phyloP scores from a whole-genome alignment of 2,797 vertebrate genomes.

The Danio jaintianensis region DNA sequence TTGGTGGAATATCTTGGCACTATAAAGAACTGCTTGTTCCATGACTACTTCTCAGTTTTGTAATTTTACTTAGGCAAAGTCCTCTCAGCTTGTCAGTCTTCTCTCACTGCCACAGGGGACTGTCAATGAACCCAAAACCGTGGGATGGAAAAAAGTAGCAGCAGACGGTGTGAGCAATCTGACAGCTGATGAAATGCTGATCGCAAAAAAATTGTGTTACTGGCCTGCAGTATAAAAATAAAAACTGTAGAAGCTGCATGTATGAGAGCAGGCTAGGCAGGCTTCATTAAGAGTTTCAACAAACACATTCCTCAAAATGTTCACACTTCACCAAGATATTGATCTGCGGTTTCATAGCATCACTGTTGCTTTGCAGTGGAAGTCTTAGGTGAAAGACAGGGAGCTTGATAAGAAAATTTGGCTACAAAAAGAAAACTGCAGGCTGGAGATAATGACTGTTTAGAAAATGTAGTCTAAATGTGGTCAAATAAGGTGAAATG shows the following conservation, averaged over 20 bases:
- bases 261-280: slow-evolving; percentile 27
- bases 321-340: slow-evolving; percentile 25
- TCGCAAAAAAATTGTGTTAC: slow-evolving; percentile 41
- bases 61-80: slow-evolving; percentile 18
- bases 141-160: neutral
- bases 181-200: slow-evolving; percentile 48
- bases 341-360: neutral
- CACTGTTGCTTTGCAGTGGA: slow-evolving; percentile 14
- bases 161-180: slow-evolving; percentile 47
- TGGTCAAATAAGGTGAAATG: neutral
- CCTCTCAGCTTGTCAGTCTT: slow-evolving; percentile 1
- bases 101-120: slow-evolving; percentile 6
- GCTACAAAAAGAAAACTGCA: neutral
- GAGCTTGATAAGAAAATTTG: slow-evolving; percentile 32
- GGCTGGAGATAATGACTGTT: neutral
- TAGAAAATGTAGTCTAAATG: neutral
- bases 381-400: neutral
- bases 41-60: neutral
- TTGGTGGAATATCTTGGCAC: neutral
- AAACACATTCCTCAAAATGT: slow-evolving; percentile 33
- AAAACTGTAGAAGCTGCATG: slow-evolving; percentile 47
- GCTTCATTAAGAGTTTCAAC: slow-evolving; percentile 42
- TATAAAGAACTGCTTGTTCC: too few relatives aligned
- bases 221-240: slow-evolving; percentile 58
- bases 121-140: neutral